Base-by-base conservation (phyloP, 2,797 vertebrate genomes). In the Sebastes nivosus region DNA sequence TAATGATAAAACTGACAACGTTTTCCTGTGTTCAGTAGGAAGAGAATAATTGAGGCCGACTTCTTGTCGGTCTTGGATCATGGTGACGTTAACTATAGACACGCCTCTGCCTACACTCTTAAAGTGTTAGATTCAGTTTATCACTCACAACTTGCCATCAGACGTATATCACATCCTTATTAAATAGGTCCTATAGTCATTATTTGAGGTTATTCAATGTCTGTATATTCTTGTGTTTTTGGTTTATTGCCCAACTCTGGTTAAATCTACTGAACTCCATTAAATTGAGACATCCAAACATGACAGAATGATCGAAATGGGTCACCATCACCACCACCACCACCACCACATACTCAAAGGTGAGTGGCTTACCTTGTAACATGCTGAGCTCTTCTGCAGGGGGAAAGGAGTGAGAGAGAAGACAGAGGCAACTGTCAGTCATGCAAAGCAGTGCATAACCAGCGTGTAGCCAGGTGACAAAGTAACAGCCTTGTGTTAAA, bases 371-470 rank as follows among this genome's bases (percentile, higher is more conserved):
- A 97, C 96, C 96, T 95, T 96, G 95, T 63, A 91, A 71, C 81
- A 95, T 91, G 93, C 91, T 89, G 88, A 93, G 95, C 84, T 96
- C 94, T 86, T 96, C 96, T 97, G 95, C 89, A 94, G 89, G 38
- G 18, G 57, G 73, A 83, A 42, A 75, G 84, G 83, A 78, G 90
- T 90, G 91, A 94, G 89, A 95, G 86, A 95, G 77, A 94, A 96
- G 88, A 95, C 88, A 95, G 92, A 93, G 84, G 94, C 87, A 91
- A 79, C 90, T 93, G 95, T 96, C 95, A 96, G 94, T 95, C 95
- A 95, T 96, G 95, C 95, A 96, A 95, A 95, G 95, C 94, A 93
- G 91, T 91, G 91, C 86, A 81, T 29, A 22, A 38, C 81, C 79
- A 81, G 84, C 70, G 46, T 81, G 79, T 75, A 81, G 83, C 85